phyloP scores from a whole-genome alignment of 2,888 invertebrate genomes.

The Meiosimyza decipiens region DNA sequence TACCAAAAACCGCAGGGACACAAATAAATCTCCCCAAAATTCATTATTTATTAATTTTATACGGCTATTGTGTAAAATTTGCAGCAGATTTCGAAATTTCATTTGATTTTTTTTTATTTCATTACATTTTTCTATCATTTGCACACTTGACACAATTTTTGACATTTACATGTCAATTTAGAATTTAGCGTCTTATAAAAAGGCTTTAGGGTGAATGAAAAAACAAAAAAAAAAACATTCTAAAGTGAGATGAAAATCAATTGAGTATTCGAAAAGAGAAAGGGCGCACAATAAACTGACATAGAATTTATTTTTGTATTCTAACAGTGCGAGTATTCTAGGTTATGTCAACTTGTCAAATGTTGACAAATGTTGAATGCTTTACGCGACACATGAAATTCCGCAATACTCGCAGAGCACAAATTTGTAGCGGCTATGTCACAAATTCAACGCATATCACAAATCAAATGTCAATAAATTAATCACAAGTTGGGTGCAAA shows the following conservation, averaged over 20 bases:
- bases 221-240: too few relatives aligned
- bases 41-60: constrained; percentile 14
- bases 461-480: constrained; percentile 33
- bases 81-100: neutral
- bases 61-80: constrained; percentile 7
- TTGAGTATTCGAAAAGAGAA: too few relatives aligned
- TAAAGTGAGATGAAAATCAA: too few relatives aligned
- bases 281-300: too few relatives aligned
- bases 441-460: constrained; percentile 28
- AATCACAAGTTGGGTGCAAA: constrained; percentile 19
- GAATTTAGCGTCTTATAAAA: neutral
- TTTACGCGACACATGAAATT: too few relatives aligned
- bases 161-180: constrained; percentile 14
- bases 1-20: neutral
- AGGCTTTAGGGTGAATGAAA: too few relatives aligned
- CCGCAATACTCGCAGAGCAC: neutral
- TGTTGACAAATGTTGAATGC: too few relatives aligned
- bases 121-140: neutral
- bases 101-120: too few relatives aligned
- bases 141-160: constrained; percentile 18
- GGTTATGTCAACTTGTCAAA: too few relatives aligned
- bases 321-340: too few relatives aligned
- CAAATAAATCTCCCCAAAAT: constrained; percentile 9
- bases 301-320: too few relatives aligned
- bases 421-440: constrained; percentile 6